Evolutionary conservation across 2,888 invertebrate genomes (phyloP).

Genomic region (Hypomecis punctinalis): DNA sequence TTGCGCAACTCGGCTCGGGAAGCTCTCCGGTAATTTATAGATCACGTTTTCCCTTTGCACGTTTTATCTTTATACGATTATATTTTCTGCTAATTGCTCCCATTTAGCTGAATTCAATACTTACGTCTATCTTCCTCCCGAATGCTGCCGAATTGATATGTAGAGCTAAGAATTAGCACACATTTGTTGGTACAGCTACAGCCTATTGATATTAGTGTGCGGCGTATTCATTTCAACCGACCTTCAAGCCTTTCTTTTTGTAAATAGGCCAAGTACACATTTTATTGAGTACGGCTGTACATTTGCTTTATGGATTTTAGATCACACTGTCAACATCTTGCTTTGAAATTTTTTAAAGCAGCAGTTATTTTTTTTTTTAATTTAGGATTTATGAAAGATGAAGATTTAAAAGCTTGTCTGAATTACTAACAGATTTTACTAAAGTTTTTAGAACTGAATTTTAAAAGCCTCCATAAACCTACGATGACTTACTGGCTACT

Average conservation of each 20-base stretch:
- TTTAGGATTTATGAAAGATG: too few species aligned
- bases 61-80: slow-evolving; percentile 42
- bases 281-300: too few species aligned
- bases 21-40: slow-evolving; percentile 41
- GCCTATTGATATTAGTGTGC: slow-evolving; percentile 10
- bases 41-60: slow-evolving; percentile 44
- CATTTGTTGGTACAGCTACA: slow-evolving; percentile 5
- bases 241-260: background rate
- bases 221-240: background rate
- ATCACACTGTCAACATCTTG: too few species aligned
- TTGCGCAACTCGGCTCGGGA: slow-evolving; percentile 23
- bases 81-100: slow-evolving; percentile 45
- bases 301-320: too few species aligned
- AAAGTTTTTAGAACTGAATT: too few species aligned
- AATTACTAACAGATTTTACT: too few species aligned
- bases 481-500: slow-evolving; percentile 10
- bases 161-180: slow-evolving; percentile 25
- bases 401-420: too few species aligned
- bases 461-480: background rate
- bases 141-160: slow-evolving; percentile 32
- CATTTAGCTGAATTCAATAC: slow-evolving; percentile 42
- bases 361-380: too few species aligned
- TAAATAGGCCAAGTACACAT: background rate
- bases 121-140: slow-evolving; percentile 38
- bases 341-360: too few species aligned